Conservation (phyloP, 2,113 vertebrate genomes). For the Saguinus midas region DNA sequence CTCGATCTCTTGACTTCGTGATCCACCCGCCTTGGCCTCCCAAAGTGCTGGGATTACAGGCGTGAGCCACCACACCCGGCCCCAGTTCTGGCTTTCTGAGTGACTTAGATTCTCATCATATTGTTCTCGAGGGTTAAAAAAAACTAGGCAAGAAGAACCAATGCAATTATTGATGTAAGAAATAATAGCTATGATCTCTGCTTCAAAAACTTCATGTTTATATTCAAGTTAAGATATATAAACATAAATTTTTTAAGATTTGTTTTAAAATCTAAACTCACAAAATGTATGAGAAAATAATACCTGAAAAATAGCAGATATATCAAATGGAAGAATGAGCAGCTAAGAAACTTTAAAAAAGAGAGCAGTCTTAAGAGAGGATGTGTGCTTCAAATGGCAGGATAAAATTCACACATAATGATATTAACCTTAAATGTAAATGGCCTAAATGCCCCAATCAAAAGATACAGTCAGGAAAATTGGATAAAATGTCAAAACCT, state of each 20-base stretch:
- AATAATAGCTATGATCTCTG: neutral
- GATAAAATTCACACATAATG: too few species aligned
- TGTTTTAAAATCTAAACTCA: neutral
- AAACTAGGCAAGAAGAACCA: neutral
- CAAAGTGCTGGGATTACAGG: too few species aligned
- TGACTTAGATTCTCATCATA: neutral
- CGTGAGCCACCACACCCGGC: too few species aligned
- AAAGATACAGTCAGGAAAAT: too few species aligned
- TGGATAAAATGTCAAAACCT: too few species aligned
- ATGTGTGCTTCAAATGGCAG: too few species aligned
- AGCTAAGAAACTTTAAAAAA: neutral
- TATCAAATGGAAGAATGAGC: neutral
- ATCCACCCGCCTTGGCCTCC: too few species aligned
- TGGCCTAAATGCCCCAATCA: too few species aligned
- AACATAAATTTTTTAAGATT: neutral
- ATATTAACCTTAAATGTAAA: too few species aligned
- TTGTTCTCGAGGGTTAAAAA: neutral
- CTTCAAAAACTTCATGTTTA: neutral
- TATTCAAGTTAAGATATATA: neutral
- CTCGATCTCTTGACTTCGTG: too few species aligned
- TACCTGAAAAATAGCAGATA: neutral
- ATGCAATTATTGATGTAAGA: neutral
- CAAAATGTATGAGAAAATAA: neutral
- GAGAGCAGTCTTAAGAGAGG: neutral
- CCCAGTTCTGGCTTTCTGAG: neutral